Percentiles rank a stretch among this genome's conserved stretches.
Conservation (phyloP, 2,113 vertebrate species). For the Pterocles burchelli region DNA sequence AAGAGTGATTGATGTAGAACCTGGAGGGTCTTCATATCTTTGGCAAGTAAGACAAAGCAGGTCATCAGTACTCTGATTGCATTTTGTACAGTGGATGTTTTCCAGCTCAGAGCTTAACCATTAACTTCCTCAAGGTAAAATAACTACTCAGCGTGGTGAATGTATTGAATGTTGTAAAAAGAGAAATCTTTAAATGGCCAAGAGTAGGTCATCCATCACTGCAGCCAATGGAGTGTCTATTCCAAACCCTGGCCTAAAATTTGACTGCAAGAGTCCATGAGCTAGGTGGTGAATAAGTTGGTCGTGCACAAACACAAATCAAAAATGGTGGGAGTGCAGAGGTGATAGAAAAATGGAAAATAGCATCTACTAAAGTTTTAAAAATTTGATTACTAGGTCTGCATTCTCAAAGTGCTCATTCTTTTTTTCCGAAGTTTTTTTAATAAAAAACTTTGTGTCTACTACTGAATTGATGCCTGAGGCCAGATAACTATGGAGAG, state of each 20-base stretch:
- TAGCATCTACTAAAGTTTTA: background rate
- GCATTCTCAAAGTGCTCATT: background rate
- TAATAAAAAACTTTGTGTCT: background rate
- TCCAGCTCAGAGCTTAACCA: constrained; percentile 51
- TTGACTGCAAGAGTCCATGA: background rate
- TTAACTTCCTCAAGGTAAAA: constrained; percentile 60
- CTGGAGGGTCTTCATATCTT: constrained; percentile 35
- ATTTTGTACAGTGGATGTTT: constrained; percentile 17
- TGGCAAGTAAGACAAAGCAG: constrained; percentile 28
- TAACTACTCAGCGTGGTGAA: background rate
- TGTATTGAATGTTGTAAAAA: background rate
- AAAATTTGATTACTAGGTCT: background rate
- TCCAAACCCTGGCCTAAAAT: background rate
- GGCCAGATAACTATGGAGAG: background rate
- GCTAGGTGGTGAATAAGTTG: background rate
- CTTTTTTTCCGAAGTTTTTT: background rate
- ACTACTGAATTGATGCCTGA: background rate
- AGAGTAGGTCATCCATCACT: constrained; percentile 28
- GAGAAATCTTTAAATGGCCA: constrained; percentile 5
- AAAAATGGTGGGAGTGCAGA: background rate
- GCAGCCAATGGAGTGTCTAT: background rate
- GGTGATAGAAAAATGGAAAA: background rate
- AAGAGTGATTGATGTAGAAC: constrained; percentile 25
- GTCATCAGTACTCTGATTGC: background rate
- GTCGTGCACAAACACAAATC: background rate